phyloP scores from a whole-genome alignment of 1,140 invertebrate species.

The Coenobita brevimanus region DNA sequence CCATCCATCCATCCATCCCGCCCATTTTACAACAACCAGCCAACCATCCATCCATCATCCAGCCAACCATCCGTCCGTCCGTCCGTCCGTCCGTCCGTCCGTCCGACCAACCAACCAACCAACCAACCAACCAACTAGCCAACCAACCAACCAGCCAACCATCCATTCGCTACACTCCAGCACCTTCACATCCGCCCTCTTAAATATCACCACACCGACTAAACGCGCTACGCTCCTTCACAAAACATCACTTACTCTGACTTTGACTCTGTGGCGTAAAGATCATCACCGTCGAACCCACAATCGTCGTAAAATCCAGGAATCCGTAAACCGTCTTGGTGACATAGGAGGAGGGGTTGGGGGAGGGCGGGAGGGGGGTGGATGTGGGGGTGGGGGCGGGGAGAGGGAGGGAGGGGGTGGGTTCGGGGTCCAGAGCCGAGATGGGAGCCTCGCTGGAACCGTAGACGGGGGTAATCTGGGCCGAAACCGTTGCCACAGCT shows the following conservation, averaged over 20 bases:
- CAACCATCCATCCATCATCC: no score
- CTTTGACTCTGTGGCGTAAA: constrained; percentile 82
- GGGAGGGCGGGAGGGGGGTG: background rate
- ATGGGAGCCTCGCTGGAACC: constrained; percentile 45
- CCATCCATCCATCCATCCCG: no score
- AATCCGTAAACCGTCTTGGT: constrained; percentile 92
- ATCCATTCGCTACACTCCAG: no score
- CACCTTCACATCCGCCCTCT: no score
- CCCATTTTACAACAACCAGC: no score
- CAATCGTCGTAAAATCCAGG: constrained; percentile 90
- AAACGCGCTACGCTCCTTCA: no score
- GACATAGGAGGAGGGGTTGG: constrained; percentile 51
- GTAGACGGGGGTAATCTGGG: constrained; percentile 65
- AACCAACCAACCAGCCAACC: no score
- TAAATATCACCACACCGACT: no score
- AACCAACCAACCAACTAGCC: no score
- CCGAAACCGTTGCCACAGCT: constrained; percentile 21
- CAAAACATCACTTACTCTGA: constrained; percentile 46
- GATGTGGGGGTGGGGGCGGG: constrained; percentile 37
- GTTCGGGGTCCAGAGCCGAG: constrained; percentile 37
- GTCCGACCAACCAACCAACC: no score
- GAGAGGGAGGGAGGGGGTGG: constrained; percentile 42
- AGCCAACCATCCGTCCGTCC: no score
- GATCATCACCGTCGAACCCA: constrained; percentile 91
- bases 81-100: no score